phyloP scores from a whole-genome alignment of 2,888 invertebrate species.

The Netelia fuscicornis region DNA sequence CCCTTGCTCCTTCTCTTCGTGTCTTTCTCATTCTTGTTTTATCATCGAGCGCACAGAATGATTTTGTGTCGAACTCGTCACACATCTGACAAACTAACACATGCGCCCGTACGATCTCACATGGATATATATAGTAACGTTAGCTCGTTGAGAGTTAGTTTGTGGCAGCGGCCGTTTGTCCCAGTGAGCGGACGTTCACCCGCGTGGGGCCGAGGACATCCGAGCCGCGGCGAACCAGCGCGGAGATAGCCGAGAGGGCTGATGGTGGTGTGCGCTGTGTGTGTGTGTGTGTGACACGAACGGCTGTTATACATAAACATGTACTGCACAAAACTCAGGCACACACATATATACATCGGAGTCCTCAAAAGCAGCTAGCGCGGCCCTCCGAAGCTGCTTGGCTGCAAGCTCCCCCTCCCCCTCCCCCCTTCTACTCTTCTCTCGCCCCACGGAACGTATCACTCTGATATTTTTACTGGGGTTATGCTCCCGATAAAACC shows the following conservation, averaged over 20 bases:
- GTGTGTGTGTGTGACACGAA: constrained; percentile 31
- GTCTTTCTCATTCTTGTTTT: not conserved
- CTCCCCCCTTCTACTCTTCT: not conserved
- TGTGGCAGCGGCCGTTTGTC: constrained; percentile 79
- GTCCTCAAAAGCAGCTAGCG: constrained; percentile 65
- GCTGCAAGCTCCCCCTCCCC: constrained; percentile 45
- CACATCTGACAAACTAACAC: constrained; percentile 35
- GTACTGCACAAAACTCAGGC: not conserved
- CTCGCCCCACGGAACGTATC: constrained; percentile 54
- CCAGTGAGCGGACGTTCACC: constrained; percentile 85
- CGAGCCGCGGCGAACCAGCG: constrained; percentile 75
- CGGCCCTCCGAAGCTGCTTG: constrained; percentile 65
- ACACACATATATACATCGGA: constrained; percentile 53
- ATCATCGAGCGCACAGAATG: constrained; percentile 25
- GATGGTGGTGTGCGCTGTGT: constrained; percentile 3
- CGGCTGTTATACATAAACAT: constrained; percentile 2
- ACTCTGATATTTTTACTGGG: constrained; percentile 70
- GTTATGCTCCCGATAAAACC: constrained; percentile 68
- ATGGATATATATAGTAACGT: constrained; percentile 8
- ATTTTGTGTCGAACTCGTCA: constrained; percentile 69
- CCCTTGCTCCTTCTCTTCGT: not conserved
- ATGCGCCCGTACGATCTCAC: not conserved
- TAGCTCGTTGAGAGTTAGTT: constrained; percentile 63
- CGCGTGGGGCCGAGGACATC: constrained; percentile 81
- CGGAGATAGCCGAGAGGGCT: constrained; percentile 72